Evolutionary conservation across 2,888 invertebrate species (phyloP), one percentile per base, ranked within the genome.

Genomic region (Tetanocera ferruginea): DNA sequence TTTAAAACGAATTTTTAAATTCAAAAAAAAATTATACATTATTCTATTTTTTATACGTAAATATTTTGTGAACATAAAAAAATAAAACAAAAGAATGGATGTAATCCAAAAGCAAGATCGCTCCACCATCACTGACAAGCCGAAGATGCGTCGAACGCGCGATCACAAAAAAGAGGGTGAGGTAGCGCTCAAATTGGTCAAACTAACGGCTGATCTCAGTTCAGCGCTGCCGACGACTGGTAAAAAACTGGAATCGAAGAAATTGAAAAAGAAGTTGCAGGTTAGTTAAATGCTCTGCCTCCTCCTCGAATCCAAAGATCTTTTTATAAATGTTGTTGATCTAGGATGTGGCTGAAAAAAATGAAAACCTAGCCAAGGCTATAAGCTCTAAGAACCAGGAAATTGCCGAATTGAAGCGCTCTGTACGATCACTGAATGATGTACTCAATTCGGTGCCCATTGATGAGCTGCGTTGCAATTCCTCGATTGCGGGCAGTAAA

Each of bases 401-500:
- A 81, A 88, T 89, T 23, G 71, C 72, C 0, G 85, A 86, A 1
- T 81, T 89, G 0, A 87, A 87, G 67, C 85, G 85, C 49, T 88
- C 88, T 0, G 83, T 89, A 0, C 82, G 84, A 5, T 85, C 86
- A 0, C 80, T 89, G 0, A 89, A 89, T 49, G 87, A 88, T 3
- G 84, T 88, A 1, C 82, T 89, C 0, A 88, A 88, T 64, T 87
- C 88, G 2, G 85, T 87, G 73, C 87, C 88, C 31, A 85, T 86
- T 4, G 86, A 88, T 62, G 88, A 89, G 77, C 57, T 89, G 76
- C 86, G 87, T 34, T 85, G 81, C 60, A 88, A 87, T 67, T 88
- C 89, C 0, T 86, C 85, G 0, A 85, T 86, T 49, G 88, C 87
- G 1, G 81, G 85, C 34, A 80, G 85, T 3, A 89, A 89, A 78